phyloP scores from a whole-genome alignment of 2,113 vertebrate species.

The Pituophis catenifer region DNA sequence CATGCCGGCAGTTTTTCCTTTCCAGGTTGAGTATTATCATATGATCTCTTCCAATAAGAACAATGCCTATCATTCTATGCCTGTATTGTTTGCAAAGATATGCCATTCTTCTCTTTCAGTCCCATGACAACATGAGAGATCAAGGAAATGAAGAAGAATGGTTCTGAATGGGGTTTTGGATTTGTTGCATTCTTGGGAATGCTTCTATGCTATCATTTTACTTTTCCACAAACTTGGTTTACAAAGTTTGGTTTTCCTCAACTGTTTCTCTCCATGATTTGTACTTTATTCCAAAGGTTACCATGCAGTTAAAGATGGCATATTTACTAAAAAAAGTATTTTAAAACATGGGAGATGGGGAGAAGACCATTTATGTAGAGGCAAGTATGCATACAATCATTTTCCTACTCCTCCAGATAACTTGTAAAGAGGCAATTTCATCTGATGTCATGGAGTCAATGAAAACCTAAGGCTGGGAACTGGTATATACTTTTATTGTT shows the following conservation, averaged over 20 bases:
- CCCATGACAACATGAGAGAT: constrained; percentile 29
- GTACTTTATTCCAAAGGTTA: constrained; percentile 15
- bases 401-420: constrained; percentile 12
- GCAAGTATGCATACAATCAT: constrained; percentile 1
- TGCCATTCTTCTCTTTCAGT: constrained; percentile 14
- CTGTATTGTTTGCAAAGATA: constrained; percentile 35
- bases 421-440: background rate
- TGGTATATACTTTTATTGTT: constrained; percentile 50
- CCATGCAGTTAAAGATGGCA: constrained; percentile 10
- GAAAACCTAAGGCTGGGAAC: constrained; percentile 6
- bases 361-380: background rate
- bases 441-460: background rate
- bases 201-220: background rate
- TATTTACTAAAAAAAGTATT: constrained; percentile 34
- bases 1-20: constrained; percentile 21
- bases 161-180: background rate
- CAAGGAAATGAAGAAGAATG: background rate
- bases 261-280: constrained; percentile 27
- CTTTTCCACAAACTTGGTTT: constrained; percentile 18
- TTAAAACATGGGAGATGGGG: constrained; percentile 35
- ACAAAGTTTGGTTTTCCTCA: background rate
- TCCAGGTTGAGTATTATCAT: constrained; percentile 51
- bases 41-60: constrained; percentile 40
- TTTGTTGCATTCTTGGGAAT: background rate
- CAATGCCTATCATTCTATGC: constrained; percentile 30